Evolutionary conservation across 64 coral and sea anemone genomes (phyloP), one percentile per base, ranked within the genome.

Genomic region (Dendrophyllia cribrosa): DNA sequence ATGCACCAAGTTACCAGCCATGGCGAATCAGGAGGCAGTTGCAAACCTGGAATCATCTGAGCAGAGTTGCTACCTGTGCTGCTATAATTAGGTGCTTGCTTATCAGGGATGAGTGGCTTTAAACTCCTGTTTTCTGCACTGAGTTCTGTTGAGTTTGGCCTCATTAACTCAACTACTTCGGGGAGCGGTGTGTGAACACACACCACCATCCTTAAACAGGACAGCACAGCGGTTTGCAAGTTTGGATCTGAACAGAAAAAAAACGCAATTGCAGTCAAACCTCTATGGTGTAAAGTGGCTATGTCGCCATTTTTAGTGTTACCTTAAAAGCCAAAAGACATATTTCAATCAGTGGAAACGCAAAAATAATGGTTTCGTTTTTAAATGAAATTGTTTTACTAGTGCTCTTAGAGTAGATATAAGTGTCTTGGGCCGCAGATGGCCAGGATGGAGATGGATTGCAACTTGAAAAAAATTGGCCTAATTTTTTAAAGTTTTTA

Each of bases 111-210:
- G 15, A n/a, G 47, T 59, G 47, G 44, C 53, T 19, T 72, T 51
- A 21, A 20, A 10, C n/a, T 8, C 7, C 12, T 51, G 4, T 64
- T 22, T 22, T 14, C 72, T 50, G 51, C 34, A 47, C 56, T 22
- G 73, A 78, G 10, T 75, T 75, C 26, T 46, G 75, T 77, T 46
- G 53, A 46, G 17, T 81, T 13, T 51, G 86, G 89, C 51, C 79
- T 89, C 91, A 95, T 98, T 13, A 95, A 59, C 51, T 95, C 87
- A 21, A 68, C 85, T 51, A 99, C 97, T 72, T 99, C 97, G 63
- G 78, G 45, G 10, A 96, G 86, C 20, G 97, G 94, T n/a, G 97
- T 80, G 49, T 99, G 88, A 21, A 99, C 97, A 72, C 94, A 96
- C 14, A 99, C 74, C 10, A 96, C 83, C 94, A 96, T 96, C 63